Percentiles rank a stretch among this genome's conserved stretches.
Evolutionary conservation across 2,113 vertebrate genomes (phyloP).

Genomic region (Perognathus longimembris): DNA sequence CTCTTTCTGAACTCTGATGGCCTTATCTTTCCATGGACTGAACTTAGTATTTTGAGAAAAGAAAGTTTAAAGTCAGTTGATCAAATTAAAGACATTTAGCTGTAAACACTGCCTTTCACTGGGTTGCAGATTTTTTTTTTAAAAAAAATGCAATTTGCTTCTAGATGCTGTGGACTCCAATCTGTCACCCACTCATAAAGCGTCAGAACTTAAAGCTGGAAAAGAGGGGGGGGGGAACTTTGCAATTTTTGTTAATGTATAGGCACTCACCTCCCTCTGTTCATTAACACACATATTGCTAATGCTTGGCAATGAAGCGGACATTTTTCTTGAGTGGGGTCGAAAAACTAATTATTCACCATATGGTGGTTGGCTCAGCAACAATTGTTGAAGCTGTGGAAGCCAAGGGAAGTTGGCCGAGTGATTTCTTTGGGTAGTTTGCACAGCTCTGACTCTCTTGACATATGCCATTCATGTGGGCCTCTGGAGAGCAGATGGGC

Average conservation of each 20-base stretch:
- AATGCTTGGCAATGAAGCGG: constrained; percentile 86
- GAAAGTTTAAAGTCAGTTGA: constrained; percentile 64
- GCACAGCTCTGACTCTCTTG: constrained; percentile 92
- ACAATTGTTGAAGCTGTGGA: constrained; percentile 89
- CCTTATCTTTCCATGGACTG: background rate
- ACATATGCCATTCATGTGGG: constrained; percentile 96
- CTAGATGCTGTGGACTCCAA: background rate
- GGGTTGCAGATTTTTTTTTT: background rate
- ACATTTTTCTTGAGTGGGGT: constrained; percentile 92
- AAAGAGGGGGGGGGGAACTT: constrained; percentile 70
- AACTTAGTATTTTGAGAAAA: constrained; percentile 25
- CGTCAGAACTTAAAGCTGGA: constrained; percentile 74
- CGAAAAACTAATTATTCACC: constrained; percentile 98
- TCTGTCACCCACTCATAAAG: constrained; percentile 61
- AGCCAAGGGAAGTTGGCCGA: constrained; percentile 90
- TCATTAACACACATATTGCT: constrained; percentile 91
- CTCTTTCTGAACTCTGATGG: background rate
- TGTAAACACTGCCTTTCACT: constrained; percentile 56
- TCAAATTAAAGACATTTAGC: constrained; percentile 51
- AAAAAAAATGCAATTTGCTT: background rate
- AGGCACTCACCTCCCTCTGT: constrained; percentile 91
- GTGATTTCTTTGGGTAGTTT: constrained; percentile 92
- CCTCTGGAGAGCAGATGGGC: constrained; percentile 96
- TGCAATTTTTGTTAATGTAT: constrained; percentile 91
- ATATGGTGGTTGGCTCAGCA: constrained; percentile 94